phyloP scores from a whole-genome alignment of 2,113 vertebrate species.

The Zosterops japonicus region DNA sequence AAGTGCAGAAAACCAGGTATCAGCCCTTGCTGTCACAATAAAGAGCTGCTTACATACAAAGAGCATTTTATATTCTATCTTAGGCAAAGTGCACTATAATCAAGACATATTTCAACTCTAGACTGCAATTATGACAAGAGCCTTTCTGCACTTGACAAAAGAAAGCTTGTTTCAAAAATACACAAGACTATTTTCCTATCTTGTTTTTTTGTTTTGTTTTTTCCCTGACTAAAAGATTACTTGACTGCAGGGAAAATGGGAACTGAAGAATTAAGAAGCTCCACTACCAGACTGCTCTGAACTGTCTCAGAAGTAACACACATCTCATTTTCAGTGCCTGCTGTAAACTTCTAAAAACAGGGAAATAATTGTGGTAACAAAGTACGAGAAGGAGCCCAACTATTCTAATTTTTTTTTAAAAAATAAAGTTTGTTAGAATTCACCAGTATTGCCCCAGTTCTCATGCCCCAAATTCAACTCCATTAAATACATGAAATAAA shows the following conservation, averaged over 20 bases:
- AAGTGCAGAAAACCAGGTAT: not conserved
- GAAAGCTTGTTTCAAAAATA: not conserved
- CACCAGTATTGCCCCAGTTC: not conserved
- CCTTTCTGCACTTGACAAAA: not conserved
- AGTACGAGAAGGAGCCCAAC: not conserved
- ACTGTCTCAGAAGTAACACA: not conserved
- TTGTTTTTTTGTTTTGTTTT: not conserved
- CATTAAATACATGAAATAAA: not conserved
- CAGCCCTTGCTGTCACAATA: not conserved
- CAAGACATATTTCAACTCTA: not conserved
- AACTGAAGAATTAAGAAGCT: not conserved
- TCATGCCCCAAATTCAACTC: not conserved
- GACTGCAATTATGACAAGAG: not conserved
- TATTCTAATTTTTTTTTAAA: not conserved
- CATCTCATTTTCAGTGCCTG: not conserved
- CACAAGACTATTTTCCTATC: not conserved
- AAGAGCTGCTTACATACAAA: not conserved
- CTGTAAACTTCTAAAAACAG: not conserved
- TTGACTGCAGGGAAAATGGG: not conserved
- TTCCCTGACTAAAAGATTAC: not conserved
- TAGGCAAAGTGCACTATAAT: not conserved
- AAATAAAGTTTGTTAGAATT: not conserved
- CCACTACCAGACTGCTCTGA: not conserved
- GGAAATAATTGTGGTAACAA: not conserved
- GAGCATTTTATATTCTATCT: not conserved